Evolutionary conservation across 1,140 invertebrate species (phyloP).

Genomic region (Ceratosolen fusciceps): DNA sequence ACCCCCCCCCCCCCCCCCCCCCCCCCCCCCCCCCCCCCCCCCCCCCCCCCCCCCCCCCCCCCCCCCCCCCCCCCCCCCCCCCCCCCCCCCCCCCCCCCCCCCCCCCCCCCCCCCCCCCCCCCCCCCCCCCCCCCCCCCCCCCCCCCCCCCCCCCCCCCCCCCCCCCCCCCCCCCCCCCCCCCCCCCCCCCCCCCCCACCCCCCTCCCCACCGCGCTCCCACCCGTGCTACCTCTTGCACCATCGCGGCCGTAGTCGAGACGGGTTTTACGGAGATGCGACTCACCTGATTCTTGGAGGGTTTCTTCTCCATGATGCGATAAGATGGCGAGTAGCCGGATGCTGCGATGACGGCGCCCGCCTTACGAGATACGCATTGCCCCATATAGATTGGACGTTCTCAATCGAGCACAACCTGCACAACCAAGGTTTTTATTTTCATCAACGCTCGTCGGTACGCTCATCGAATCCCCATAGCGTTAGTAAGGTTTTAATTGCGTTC

Average conservation of each 20-base stretch:
- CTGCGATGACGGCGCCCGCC: slow-evolving; percentile 71
- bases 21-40: not conserved
- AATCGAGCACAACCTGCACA: slow-evolving; percentile 59
- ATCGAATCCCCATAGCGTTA: not conserved
- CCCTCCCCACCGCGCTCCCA: not conserved
- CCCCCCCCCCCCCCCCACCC: not conserved
- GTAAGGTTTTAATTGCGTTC: not conserved
- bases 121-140: too few species aligned
- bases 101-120: not conserved
- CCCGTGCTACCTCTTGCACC: not conserved
- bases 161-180: not conserved
- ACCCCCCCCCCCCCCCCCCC: not conserved
- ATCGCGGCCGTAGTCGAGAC: not conserved
- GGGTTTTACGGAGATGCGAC: slow-evolving; percentile 29
- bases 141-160: not conserved
- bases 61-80: not conserved
- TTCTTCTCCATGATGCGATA: slow-evolving; percentile 71
- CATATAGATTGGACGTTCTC: slow-evolving; percentile 69
- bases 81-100: too few species aligned
- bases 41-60: not conserved
- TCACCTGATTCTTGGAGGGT: slow-evolving; percentile 66
- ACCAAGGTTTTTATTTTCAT: slow-evolving; percentile 11
- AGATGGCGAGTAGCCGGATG: slow-evolving; percentile 69
- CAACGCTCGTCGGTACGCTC: not conserved
- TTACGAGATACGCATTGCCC: slow-evolving; percentile 73